Evolutionary conservation across 2,888 invertebrate species (phyloP), one percentile per base, ranked within the genome.

Genomic region (Doris montereyensis): DNA sequence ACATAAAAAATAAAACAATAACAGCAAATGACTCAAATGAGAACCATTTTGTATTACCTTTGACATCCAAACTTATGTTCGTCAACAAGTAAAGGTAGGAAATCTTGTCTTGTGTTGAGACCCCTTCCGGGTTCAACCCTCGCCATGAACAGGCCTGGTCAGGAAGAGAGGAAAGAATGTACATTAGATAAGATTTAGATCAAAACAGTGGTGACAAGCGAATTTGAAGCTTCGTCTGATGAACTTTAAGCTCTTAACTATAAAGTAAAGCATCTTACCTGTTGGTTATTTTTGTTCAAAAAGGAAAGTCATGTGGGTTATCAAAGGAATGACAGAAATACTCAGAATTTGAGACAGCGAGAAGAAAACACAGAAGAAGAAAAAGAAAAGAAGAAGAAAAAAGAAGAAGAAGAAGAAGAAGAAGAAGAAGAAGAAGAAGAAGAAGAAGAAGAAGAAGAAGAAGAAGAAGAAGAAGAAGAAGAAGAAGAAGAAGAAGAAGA

Each of bases 91-190:
- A 52, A 32, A 84, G 72, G 35, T 80, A 83, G 2, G 26, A 10
- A 8, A 82, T 57, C 26, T 81, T 80, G 8, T 83, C 83, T 2
- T 80, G 70, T 57, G 72, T 67, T 24, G 28, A n/a, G 26, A 83
- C 34, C 58, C 83, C 84, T 21, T 79, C 68, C 1, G 84, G 84
- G 52, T 84, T 83, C 32, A 84, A 30, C 3, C 83, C 83, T 35
- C 84, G 70, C 77, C 79, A 81, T 8, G 71, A 78, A 67, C 84
- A 84, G 0, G 81, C 81, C 84, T 84, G 72, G 2, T n/a, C n/a
- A n/a, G n/a, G n/a, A n/a, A n/a, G n/a, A n/a, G n/a, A n/a, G n/a
- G n/a, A n/a, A n/a, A n/a, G n/a, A n/a, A n/a, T n/a, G n/a, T n/a
- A n/a, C n/a, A n/a, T n/a, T n/a, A n/a, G n/a, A n/a, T n/a, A n/a